A percentile compares a stretch with the other conserved stretches of the same genome.
These are phyloP conservation scores for Esox niger DNA, from an alignment of 2,113 vertebrate species.

Conservation along the genomic window DNA sequence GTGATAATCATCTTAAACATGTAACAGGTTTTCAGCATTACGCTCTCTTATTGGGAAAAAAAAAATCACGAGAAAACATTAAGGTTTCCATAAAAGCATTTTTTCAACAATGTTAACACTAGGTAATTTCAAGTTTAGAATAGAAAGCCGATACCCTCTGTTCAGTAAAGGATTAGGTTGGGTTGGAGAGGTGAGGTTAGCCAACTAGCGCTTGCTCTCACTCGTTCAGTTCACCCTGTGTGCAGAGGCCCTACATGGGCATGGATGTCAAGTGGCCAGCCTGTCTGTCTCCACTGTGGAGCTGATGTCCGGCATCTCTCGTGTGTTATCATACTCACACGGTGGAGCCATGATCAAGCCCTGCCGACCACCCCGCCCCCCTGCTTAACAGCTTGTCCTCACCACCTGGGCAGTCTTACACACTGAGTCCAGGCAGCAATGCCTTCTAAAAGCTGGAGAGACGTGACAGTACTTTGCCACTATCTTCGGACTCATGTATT, in stretches of 20 bases:
- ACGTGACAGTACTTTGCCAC: neutral
- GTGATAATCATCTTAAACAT: too few relatives aligned
- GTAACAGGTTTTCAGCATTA: too few relatives aligned
- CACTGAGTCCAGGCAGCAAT: neutral
- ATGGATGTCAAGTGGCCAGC: neutral
- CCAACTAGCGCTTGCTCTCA: neutral
- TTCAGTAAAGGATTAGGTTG: neutral
- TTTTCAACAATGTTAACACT: too few relatives aligned
- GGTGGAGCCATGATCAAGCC: neutral
- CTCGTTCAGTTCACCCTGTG: neutral
- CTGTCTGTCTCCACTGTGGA: neutral
- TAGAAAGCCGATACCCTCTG: slow-evolving; percentile 28
- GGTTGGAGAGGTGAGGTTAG: neutral
- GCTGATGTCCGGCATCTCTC: neutral
- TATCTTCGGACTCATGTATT: neutral
- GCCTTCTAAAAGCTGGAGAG: neutral
- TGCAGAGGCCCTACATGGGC: slow-evolving; percentile 10
- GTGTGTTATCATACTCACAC: neutral
- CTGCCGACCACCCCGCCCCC: slow-evolving; percentile 1
- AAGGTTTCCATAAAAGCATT: too few relatives aligned
- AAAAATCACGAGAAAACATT: too few relatives aligned
- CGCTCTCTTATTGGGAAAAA: too few relatives aligned
- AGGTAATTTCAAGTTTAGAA: neutral
- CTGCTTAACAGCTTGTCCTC: neutral
- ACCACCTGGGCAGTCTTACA: slow-evolving; percentile 5